A percentile compares a stretch with the other conserved stretches of the same genome.
phyloP scores from a whole-genome alignment of 2,113 vertebrate genomes.

The Corydoras sp. region DNA sequence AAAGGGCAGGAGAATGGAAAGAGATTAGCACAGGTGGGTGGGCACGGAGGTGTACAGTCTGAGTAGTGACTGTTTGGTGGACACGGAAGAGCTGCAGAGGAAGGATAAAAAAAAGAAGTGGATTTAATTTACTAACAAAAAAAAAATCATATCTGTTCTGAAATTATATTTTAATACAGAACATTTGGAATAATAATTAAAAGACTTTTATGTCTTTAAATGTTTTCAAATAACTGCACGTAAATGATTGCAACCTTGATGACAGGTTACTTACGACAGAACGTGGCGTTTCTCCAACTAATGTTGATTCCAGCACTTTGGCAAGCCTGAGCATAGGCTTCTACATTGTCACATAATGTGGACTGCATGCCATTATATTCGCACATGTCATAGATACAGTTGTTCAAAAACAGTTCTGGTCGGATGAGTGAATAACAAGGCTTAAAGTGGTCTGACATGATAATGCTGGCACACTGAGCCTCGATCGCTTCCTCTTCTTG shows the following conservation, averaged over 20 bases:
- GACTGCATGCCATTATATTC: constrained; percentile 64
- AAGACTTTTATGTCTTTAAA: too few species aligned
- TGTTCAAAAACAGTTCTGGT: constrained; percentile 59
- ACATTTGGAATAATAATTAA: too few species aligned
- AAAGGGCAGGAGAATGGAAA: constrained; percentile 66
- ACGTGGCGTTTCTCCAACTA: constrained; percentile 77
- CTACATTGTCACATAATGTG: constrained; percentile 70
- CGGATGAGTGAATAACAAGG: constrained; percentile 58
- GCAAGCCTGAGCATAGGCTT: constrained; percentile 70
- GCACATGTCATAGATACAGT: constrained; percentile 72
- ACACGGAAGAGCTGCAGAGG: constrained; percentile 69
- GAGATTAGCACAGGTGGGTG: constrained; percentile 68
- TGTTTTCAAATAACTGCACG: too few species aligned
- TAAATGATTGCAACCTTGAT: too few species aligned
- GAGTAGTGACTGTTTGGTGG: constrained; percentile 68
- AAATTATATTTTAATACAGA: too few species aligned
- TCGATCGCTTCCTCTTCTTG: constrained; percentile 49
- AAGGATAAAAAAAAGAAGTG: not conserved
- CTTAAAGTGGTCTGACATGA: constrained; percentile 56
- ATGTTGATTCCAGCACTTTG: constrained; percentile 61
- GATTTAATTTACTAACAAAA: too few species aligned
- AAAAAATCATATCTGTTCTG: too few species aligned
- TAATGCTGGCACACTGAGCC: constrained; percentile 49
- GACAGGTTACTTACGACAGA: constrained; percentile 71
- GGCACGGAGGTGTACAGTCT: constrained; percentile 66